Evolutionary conservation across 2,888 invertebrate genomes (phyloP).

Genomic region (Hemaris fuciformis): DNA sequence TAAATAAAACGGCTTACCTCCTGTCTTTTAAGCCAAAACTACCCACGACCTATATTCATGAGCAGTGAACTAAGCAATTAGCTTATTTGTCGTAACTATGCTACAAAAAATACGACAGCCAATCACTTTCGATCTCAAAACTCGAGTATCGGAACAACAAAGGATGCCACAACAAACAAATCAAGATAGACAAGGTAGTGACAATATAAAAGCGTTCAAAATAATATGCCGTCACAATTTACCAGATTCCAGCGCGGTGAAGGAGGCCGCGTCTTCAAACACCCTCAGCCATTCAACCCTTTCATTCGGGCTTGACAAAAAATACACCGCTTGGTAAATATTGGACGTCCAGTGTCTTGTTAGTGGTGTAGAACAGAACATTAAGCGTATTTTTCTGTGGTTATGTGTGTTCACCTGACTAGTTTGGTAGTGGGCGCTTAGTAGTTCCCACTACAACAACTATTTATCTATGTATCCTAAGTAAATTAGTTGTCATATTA

Average conservation of each 20-base stretch:
- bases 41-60: too few relatives aligned
- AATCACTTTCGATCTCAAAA: background rate
- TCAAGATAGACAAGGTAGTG: conserved; percentile 3
- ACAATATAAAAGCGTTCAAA: conserved; percentile 13
- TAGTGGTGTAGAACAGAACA: conserved; percentile 29
- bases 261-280: conserved; percentile 62
- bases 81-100: too few relatives aligned
- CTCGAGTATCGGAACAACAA: background rate
- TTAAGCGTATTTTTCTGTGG: conserved; percentile 21
- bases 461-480: too few relatives aligned
- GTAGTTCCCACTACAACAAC: too few relatives aligned
- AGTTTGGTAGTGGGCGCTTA: too few relatives aligned
- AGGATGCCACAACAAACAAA: conserved; percentile 5
- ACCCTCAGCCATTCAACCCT: conserved; percentile 79
- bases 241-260: conserved; percentile 14
- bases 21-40: too few relatives aligned
- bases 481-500: too few relatives aligned
- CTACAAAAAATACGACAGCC: background rate
- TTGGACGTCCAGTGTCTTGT: conserved; percentile 63
- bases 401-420: too few relatives aligned
- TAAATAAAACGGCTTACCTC: too few relatives aligned
- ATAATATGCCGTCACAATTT: conserved; percentile 10
- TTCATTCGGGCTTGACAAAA: conserved; percentile 77
- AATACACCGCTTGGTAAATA: conserved; percentile 78
- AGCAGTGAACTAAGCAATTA: too few relatives aligned